Conservation (phyloP, 1,140 invertebrate species). For the Aricia agestis region DNA sequence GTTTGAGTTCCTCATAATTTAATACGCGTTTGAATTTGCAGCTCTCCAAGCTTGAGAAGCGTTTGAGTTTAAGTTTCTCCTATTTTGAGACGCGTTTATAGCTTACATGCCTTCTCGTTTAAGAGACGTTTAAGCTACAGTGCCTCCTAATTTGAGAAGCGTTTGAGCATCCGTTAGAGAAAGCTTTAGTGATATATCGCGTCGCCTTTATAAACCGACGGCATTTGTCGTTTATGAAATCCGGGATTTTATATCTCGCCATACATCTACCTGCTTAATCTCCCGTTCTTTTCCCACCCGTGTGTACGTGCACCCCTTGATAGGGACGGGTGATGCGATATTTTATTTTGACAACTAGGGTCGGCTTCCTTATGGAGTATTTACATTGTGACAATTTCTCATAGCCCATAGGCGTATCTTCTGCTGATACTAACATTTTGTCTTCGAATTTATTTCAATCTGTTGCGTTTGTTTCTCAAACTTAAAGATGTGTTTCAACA, state of each 20-base stretch:
- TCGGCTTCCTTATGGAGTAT: constrained; percentile 21
- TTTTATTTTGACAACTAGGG: constrained; percentile 17
- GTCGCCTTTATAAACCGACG: constrained; percentile 18
- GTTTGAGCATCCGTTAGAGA: neutral
- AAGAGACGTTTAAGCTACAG: no score
- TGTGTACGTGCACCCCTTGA: neutral
- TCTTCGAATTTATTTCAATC: constrained; percentile 4
- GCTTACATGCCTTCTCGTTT: no score
- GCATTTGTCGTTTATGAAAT: constrained; percentile 24
- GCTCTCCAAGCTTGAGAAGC: no score
- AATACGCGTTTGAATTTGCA: no score
- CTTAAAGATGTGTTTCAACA: neutral
- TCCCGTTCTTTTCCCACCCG: neutral
- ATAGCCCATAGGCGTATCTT: constrained; percentile 11
- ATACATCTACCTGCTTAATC: constrained; percentile 24
- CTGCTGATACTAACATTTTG: constrained; percentile 16
- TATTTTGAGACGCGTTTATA: no score
- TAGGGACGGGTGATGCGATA: constrained; percentile 16
- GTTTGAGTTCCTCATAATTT: no score
- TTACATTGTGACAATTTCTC: constrained; percentile 20
- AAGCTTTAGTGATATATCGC: constrained; percentile 15
- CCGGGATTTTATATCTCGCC: constrained; percentile 23
- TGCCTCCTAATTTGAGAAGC: neutral
- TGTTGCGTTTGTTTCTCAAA: neutral
- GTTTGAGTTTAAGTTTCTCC: no score